phyloP scores from a whole-genome alignment of 1,140 invertebrate species.

The Drosophila hydei region DNA sequence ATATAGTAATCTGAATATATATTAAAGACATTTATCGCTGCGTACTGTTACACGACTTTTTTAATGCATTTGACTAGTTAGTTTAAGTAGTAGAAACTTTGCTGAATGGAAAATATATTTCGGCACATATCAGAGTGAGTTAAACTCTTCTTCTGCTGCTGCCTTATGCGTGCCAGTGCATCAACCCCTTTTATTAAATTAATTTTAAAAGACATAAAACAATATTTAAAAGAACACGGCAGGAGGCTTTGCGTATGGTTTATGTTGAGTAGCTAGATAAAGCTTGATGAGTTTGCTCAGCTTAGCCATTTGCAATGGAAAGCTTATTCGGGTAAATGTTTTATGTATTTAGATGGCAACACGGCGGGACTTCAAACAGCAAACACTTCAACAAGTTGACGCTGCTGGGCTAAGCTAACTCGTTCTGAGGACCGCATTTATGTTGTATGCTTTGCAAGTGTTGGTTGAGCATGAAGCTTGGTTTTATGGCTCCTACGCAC shows the following conservation, averaged over 20 bases:
- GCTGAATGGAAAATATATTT: too few relatives aligned
- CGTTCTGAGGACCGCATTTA: slow-evolving; percentile 21
- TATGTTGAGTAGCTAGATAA: slow-evolving; percentile 2
- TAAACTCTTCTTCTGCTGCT: background rate
- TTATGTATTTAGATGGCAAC: slow-evolving; percentile 52
- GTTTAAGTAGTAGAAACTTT: too few relatives aligned
- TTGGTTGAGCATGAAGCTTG: slow-evolving; percentile 11
- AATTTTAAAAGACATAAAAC: background rate
- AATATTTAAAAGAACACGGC: slow-evolving; percentile 3
- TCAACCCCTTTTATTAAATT: background rate
- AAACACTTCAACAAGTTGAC: slow-evolving; percentile 73
- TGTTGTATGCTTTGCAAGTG: too few relatives aligned
- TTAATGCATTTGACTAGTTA: too few relatives aligned
- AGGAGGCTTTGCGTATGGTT: background rate
- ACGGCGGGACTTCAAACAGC: slow-evolving; percentile 52
- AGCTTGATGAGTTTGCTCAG: slow-evolving; percentile 3
- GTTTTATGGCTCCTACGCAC: slow-evolving; percentile 56
- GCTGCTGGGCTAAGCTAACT: slow-evolving; percentile 18
- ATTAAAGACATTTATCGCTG: too few relatives aligned
- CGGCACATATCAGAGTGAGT: too few relatives aligned
- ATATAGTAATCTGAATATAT: too few relatives aligned
- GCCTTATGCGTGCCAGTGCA: background rate
- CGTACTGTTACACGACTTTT: too few relatives aligned
- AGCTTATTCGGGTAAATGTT: slow-evolving; percentile 40
- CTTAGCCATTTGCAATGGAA: background rate